phyloP scores from a whole-genome alignment of 2,888 invertebrate genomes.

The Polyommatus icarus region DNA sequence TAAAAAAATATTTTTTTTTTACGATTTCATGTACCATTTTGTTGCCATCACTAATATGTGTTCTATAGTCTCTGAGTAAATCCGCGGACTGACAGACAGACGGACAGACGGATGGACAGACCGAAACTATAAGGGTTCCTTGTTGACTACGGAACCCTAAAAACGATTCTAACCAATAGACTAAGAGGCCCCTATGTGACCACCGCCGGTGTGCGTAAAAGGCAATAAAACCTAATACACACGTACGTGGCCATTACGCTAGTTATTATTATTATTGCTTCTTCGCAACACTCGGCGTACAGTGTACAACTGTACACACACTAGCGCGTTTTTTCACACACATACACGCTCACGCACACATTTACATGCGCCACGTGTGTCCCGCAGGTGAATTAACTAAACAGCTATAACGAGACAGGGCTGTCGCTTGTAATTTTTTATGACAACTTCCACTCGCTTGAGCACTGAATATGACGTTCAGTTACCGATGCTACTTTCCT shows the following conservation, averaged over 20 bases:
- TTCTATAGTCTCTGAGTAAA: no score
- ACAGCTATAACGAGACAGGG: not conserved
- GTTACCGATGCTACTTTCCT: not conserved
- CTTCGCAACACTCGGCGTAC: constrained; percentile 52
- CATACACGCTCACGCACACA: constrained; percentile 50
- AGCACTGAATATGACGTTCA: not conserved
- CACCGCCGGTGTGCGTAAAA: not conserved
- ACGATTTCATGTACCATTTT: no score
- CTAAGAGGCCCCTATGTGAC: not conserved
- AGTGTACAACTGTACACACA: constrained; percentile 46
- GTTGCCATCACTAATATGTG: no score
- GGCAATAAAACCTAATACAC: not conserved
- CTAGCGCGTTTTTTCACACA: constrained; percentile 68
- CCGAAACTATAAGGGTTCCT: no score
- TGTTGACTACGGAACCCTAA: no score
- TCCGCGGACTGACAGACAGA: no score
- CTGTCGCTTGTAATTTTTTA: not conserved
- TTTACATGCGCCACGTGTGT: constrained; percentile 63
- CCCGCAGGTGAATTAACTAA: constrained; percentile 52
- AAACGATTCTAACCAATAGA: not conserved
- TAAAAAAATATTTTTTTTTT: no score
- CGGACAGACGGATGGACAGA: no score
- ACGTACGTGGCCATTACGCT: constrained; percentile 46
- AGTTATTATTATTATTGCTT: constrained; percentile 69
- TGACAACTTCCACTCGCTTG: not conserved